phyloP scores from a whole-genome alignment of 2,888 invertebrate species.

The Cantharis rustica region DNA sequence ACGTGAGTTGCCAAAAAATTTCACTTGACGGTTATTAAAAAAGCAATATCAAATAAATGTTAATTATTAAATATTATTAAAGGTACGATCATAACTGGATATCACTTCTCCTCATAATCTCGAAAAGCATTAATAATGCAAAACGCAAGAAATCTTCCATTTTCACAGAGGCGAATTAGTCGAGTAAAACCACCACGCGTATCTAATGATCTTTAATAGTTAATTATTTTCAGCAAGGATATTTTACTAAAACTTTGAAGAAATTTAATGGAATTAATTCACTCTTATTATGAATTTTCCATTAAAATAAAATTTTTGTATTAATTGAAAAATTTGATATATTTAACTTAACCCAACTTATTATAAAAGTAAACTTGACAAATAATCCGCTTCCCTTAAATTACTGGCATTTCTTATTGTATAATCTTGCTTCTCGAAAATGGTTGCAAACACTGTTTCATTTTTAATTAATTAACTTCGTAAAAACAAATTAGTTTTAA shows the following conservation, averaged over 20 bases:
- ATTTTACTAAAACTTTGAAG: conserved; percentile 9
- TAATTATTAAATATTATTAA: background rate
- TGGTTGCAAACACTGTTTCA: conserved; percentile 43
- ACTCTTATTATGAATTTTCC: background rate
- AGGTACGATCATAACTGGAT: conserved; percentile 11
- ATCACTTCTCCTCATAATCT: conserved; percentile 32
- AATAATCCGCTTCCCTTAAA: conserved; percentile 38
- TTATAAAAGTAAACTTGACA: conserved; percentile 30
- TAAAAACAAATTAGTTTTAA: conserved; percentile 52
- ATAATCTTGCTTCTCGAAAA: conserved; percentile 25
- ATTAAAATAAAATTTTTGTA: background rate
- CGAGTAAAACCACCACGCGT: conserved; percentile 35
- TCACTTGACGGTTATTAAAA: background rate
- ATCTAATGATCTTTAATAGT: conserved; percentile 35
- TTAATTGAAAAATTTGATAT: background rate
- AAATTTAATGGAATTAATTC: background rate
- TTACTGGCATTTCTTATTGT: conserved; percentile 31
- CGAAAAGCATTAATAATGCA: conserved; percentile 36
- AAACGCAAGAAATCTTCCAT: conserved; percentile 36
- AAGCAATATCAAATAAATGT: background rate
- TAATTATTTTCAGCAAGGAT: conserved; percentile 18
- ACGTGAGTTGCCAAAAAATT: conserved; percentile 23
- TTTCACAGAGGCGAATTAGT: conserved; percentile 40
- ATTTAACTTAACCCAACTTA: conserved; percentile 28
- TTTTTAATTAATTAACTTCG: conserved; percentile 54